Conservation (phyloP, 1,140 invertebrate species). For the Diabrotica undecimpunctata region DNA sequence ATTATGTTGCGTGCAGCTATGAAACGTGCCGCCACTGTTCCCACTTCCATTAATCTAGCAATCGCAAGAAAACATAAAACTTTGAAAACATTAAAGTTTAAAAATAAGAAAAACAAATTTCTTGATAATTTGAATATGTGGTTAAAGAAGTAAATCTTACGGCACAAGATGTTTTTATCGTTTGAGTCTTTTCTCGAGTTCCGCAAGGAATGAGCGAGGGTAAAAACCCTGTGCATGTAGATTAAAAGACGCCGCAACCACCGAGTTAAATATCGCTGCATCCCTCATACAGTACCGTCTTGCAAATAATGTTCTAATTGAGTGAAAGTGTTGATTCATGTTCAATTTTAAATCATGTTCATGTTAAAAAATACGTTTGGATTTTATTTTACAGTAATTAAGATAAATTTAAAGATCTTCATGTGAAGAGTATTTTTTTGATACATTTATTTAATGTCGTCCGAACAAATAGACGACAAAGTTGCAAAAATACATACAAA, state of each 20-base stretch:
- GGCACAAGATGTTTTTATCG: slow-evolving; percentile 50
- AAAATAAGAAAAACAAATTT: slow-evolving; percentile 49
- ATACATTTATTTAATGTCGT: no score
- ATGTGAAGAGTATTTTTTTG: no score
- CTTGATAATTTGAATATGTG: slow-evolving; percentile 50
- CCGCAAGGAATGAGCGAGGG: slow-evolving; percentile 38
- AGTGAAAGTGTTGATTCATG: no score
- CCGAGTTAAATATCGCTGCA: slow-evolving; percentile 46
- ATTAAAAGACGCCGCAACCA: slow-evolving; percentile 46
- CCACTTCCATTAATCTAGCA: slow-evolving; percentile 27
- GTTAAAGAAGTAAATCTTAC: slow-evolving; percentile 46
- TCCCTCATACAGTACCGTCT: slow-evolving; percentile 6
- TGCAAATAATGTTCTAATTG: not conserved
- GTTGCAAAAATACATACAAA: no score
- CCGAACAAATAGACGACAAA: no score
- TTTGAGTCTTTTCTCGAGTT: slow-evolving; percentile 44
- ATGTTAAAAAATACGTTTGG: no score
- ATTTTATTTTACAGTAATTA: no score
- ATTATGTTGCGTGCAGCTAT: no score
- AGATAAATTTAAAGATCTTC: no score
- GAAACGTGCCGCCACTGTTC: not conserved
- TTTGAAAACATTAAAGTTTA: slow-evolving; percentile 38
- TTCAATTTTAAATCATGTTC: no score
- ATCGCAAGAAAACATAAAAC: slow-evolving; percentile 31
- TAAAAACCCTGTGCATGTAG: slow-evolving; percentile 46